These are phyloP conservation scores for Phainopepla nitens DNA, from an alignment of 2,113 vertebrate genomes.

Conservation along the genomic window DNA sequence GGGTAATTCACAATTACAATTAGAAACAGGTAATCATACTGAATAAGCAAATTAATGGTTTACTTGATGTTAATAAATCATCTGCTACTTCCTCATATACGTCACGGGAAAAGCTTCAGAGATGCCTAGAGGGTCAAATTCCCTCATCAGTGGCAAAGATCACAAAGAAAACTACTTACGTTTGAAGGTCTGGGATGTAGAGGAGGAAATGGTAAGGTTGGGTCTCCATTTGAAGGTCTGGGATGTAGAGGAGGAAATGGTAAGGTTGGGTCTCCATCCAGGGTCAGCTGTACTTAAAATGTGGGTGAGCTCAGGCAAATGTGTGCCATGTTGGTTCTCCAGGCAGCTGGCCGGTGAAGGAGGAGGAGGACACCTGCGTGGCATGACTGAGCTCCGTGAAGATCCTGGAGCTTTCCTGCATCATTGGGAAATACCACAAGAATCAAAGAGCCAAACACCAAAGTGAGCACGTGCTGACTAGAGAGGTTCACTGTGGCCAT, in stretches of 20 bases:
- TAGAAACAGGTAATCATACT: neutral
- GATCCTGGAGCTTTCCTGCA: neutral
- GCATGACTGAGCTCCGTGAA: neutral
- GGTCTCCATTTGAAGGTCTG: neutral
- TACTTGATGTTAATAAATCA: conserved; percentile 36
- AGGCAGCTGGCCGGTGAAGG: neutral
- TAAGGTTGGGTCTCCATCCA: neutral
- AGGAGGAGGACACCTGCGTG: neutral
- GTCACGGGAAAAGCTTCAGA: neutral
- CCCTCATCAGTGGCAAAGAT: neutral
- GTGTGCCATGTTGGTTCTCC: neutral
- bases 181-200: neutral
- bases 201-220: conserved; percentile 10
- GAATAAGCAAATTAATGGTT: conserved; percentile 1
- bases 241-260: conserved; percentile 14
- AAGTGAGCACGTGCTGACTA: neutral
- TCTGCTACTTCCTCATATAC: conserved; percentile 1
- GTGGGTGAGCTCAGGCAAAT: neutral
- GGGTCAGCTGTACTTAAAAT: neutral
- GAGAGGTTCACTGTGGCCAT: conserved; percentile 47
- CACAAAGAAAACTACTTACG: neutral
- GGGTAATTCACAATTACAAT: neutral
- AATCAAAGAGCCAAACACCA: neutral
- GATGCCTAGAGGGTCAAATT: neutral
- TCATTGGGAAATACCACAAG: neutral